phyloP scores from a whole-genome alignment of 64 coral and sea anemone species.

The Montipora capricornis region DNA sequence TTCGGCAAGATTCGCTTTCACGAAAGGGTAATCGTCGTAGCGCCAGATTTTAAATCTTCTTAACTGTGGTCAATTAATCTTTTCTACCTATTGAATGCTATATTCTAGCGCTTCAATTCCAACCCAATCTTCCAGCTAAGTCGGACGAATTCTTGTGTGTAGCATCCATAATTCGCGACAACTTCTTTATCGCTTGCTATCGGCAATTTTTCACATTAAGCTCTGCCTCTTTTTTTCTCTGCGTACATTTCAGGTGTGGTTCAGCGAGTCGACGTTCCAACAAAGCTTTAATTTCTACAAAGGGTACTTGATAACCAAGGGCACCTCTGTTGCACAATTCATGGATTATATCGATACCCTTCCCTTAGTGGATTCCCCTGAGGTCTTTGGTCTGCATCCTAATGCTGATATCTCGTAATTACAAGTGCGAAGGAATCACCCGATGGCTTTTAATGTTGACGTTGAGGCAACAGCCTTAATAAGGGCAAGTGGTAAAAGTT shows the following conservation, averaged over 20 bases:
- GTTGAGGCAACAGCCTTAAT: no score
- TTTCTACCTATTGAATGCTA: no score
- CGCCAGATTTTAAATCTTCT: no score
- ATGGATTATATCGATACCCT: constrained; percentile 92
- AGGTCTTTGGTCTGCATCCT: constrained; percentile 94
- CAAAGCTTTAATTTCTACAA: constrained; percentile 98
- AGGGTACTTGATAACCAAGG: constrained; percentile 88
- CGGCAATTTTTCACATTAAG: neutral
- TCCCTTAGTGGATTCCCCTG: constrained; percentile 90
- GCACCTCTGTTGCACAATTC: constrained; percentile 79
- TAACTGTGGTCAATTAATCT: no score
- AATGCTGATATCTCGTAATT: constrained; percentile 99
- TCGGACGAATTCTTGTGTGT: no score
- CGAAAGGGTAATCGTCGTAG: no score
- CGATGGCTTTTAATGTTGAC: neutral
- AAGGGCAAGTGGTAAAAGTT: no score
- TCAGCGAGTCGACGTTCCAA: constrained; percentile 88
- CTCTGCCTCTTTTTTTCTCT: neutral
- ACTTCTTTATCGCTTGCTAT: no score
- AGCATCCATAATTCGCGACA: no score
- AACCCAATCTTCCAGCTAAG: no score
- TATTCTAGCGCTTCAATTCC: no score
- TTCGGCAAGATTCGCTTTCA: no score
- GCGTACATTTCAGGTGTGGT: constrained; percentile 79
- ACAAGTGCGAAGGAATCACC: neutral